Base-by-base conservation (phyloP, 2,888 invertebrate species). In the Mythimna albipuncta region DNA sequence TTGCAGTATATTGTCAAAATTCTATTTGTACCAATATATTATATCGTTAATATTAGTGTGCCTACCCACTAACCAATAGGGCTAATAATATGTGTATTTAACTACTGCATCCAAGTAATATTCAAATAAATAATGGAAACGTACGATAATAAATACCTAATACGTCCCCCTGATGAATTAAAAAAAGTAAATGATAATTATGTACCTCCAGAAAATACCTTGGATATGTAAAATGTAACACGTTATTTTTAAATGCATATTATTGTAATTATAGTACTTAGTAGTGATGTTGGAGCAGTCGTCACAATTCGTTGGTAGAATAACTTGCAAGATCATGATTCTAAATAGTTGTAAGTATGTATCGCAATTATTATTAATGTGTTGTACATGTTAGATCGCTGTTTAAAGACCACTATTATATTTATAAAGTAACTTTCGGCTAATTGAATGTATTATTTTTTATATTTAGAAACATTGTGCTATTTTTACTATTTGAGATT, bases 361-460 rank as follows among this genome's bases (percentile, higher is more conserved):
- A 19, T 54, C 19, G 9, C 19, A 41, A 26, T n/a, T 64, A 19
- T 58, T 63, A 55, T 41, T 7, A 19, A 57, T 19, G 19, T 41
- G 35, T 35, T 47, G 19, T 50, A 26, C 6, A 44, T 64, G 57
- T 50, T 32, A 26, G 19, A 54, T 61, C 26, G 11, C 19, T 44
- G 32, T 71, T 6, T 59, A n/a, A 26, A 62, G 9, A 47, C 44
- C 72, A 21, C 26, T 47, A 32, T 55, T 57, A 57, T 58, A 38
- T n/a, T 16, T 55, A 32, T 41, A 44, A 64, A 21, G 13, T 55
- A 35, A 50, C 2, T 32, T 65, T 57, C 9, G 54, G 19, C 4
- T 26, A 47, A 47, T 59, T 7, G 6, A 77, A 55, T 64, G 41
- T 64, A 64, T 75, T 77, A n/a, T n/a, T 69, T 63, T 21, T 61